Evolutionary conservation across 2,797 vertebrate species (phyloP).

Genomic region (Sebastes matsubarae): DNA sequence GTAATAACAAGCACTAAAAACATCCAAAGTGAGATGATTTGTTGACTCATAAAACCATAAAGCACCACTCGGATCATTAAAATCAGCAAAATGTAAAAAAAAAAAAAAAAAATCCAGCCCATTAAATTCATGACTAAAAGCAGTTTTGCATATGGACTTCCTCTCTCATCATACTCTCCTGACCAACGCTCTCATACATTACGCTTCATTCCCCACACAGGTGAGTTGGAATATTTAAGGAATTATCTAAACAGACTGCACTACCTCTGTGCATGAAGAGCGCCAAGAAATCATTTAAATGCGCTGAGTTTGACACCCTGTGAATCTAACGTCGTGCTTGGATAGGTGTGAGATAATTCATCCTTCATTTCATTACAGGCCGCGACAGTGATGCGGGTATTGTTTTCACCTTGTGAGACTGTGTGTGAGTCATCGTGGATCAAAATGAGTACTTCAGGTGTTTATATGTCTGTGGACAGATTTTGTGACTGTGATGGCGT

Average conservation of each 20-base stretch:
- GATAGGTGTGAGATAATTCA: background rate
- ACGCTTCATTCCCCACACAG: background rate
- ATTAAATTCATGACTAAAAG: conserved; percentile 7
- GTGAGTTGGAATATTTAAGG: background rate
- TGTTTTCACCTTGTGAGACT: background rate
- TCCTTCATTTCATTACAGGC: conserved; percentile 6
- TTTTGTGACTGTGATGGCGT: background rate
- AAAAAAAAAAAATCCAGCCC: background rate
- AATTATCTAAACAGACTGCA: conserved; percentile 6
- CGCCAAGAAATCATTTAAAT: conserved; percentile 21
- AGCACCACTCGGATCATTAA: background rate
- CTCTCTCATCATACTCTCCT: background rate
- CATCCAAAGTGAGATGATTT: background rate
- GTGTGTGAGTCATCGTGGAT: background rate
- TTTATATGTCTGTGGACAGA: background rate
- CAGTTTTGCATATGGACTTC: background rate
- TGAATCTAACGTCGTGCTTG: background rate
- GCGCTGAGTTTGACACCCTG: background rate
- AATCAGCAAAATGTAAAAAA: background rate
- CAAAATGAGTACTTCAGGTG: background rate
- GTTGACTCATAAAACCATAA: background rate
- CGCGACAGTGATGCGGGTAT: background rate
- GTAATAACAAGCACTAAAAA: background rate
- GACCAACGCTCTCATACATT: background rate
- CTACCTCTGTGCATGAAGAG: background rate